Evolutionary conservation across 1,140 invertebrate genomes (phyloP), one percentile per base, ranked within the genome.

Genomic region (Scaptodrosophila lebanonensis): DNA sequence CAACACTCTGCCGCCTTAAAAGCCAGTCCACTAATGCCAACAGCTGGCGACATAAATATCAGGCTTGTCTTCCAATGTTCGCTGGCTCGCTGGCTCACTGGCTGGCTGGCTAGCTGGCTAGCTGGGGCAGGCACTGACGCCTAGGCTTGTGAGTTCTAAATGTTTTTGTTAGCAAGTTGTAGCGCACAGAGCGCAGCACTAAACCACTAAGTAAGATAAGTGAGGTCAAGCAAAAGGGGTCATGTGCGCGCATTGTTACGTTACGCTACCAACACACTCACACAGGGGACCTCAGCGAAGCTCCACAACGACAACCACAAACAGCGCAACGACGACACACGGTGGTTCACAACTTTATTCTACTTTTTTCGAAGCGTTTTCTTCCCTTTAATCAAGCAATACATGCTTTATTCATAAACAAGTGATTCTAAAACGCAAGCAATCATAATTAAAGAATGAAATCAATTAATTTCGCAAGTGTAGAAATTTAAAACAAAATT

Each of bases 141-240:
- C 33, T 35, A 29, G 39, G 36, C 25, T 39, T 47, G 59, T 77
- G 71, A 77, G 66, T 77, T 3, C 69, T 76, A 63, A 63, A 63
- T 63, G 60, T 63, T 63, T 63, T 58, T 63, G 60, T 51, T 63
- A 32, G 32, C 57, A 47, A 52, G 40, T 52, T 59, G 43, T 57
- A 40, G 49, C 27, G 29, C 33, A 16, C 17, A 38, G 36, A 61
- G 43, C 43, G 63, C 50, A n/a, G 57, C 64, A 75, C 52, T 77
- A 79, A 82, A 79, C 75, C 75, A 79, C 75, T 79, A 79, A 79
- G 75, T 79, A 79, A 79, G 75, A 79, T 79, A 79, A 79, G 75
- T 79, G 75, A 79, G 75, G 75, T 82, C 75, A 79, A 79, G 69
- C 75, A 82, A 79, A 79, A 82, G 75, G 75, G 75, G 75, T 79